Conservation (phyloP, 2,797 vertebrate species). For the Aulostomus chinensis region DNA sequence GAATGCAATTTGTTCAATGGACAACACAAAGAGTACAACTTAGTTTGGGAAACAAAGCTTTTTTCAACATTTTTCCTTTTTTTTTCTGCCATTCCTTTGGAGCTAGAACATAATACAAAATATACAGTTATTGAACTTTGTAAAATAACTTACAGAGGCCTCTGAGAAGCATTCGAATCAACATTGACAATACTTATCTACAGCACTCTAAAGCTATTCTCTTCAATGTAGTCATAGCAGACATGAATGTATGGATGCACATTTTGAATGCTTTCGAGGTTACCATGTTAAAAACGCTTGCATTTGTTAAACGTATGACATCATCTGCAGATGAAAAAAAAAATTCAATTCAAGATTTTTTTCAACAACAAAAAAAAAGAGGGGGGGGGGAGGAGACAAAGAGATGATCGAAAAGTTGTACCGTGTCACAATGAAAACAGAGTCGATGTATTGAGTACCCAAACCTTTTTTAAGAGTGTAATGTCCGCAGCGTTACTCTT, state of each 20-base stretch:
- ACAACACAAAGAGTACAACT: constrained; percentile 85
- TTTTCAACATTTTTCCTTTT: constrained; percentile 79
- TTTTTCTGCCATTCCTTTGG: constrained; percentile 82
- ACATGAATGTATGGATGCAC: constrained; percentile 74
- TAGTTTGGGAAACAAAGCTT: constrained; percentile 85
- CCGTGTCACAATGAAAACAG: constrained; percentile 66
- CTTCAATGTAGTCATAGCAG: constrained; percentile 81
- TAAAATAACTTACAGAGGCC: constrained; percentile 87
- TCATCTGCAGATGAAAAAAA: constrained; percentile 71
- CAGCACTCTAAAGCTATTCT: constrained; percentile 83
- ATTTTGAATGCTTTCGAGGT: constrained; percentile 75
- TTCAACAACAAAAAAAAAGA: constrained; percentile 20
- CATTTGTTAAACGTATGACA: constrained; percentile 76
- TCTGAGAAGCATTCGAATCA: constrained; percentile 85
- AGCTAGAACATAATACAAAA: constrained; percentile 91
- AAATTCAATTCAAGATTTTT: constrained; percentile 73
- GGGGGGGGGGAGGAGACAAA: constrained; percentile 14
- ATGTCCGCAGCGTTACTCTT: constrained; percentile 50
- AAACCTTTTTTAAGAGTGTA: constrained; percentile 42
- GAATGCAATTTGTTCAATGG: constrained; percentile 85
- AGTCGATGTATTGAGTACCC: constrained; percentile 66
- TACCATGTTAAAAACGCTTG: constrained; percentile 78
- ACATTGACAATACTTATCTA: constrained; percentile 86
- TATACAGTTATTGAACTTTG: constrained; percentile 88
- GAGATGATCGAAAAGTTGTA: constrained; percentile 59